Percentiles rank a stretch among this genome's conserved stretches.
Evolutionary conservation across 2,797 vertebrate species (phyloP).

Genomic region (Spheniscus humboldti): DNA sequence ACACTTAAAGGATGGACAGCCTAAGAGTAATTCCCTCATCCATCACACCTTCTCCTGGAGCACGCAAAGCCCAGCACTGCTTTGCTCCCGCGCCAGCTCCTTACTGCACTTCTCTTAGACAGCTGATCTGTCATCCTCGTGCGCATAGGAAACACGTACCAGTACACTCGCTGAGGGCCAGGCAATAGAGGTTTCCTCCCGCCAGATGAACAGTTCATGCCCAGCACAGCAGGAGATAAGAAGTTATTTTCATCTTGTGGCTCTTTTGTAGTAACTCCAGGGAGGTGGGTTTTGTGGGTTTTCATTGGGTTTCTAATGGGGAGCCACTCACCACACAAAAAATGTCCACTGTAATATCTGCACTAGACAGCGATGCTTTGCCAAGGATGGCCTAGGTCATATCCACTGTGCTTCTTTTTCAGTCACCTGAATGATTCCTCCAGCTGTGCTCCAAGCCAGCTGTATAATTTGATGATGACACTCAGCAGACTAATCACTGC

Average conservation of each 20-base stretch:
- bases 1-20: neutral
- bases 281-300: neutral
- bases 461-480: neutral
- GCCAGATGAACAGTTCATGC: neutral
- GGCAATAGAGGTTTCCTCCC: neutral
- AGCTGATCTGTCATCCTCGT: neutral
- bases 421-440: neutral
- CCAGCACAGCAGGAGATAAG: neutral
- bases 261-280: neutral
- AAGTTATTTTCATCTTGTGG: neutral
- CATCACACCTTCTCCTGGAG: neutral
- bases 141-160: neutral
- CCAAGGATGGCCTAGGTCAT: neutral
- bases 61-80: neutral
- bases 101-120: neutral
- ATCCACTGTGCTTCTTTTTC: neutral
- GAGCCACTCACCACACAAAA: neutral
- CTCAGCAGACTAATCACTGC: neutral
- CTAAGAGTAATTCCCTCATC: neutral
- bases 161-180: neutral
- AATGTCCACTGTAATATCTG: neutral
- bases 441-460: neutral
- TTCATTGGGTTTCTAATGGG: neutral
- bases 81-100: neutral
- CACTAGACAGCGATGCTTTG: neutral